A percentile compares a stretch with the other conserved stretches of the same genome.
Conservation (phyloP, 2,113 vertebrate genomes). For the Scolopax mira region DNA sequence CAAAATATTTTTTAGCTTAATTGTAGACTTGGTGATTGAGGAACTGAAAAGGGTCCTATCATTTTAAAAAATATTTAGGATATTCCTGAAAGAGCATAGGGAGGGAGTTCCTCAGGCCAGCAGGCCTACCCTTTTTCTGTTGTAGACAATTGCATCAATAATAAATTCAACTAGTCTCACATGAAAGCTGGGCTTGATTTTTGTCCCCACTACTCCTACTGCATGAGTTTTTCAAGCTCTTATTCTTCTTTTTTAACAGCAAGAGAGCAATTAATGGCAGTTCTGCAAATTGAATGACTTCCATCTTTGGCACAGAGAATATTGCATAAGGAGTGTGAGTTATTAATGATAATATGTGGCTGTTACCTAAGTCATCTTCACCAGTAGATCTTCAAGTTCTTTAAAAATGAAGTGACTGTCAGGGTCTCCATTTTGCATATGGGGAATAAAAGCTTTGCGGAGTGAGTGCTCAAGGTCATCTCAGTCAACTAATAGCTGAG, state of each 20-base stretch:
- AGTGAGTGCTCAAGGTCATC: slow-evolving; percentile 12
- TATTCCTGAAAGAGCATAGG: background rate
- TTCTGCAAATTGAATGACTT: slow-evolving; percentile 52
- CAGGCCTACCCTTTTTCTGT: background rate
- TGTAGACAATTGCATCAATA: background rate
- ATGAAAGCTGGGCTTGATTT: background rate
- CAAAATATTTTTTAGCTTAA: slow-evolving; percentile 17
- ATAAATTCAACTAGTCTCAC: background rate
- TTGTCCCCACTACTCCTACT: background rate
- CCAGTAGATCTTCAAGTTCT: slow-evolving; percentile 42
- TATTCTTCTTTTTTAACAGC: background rate
- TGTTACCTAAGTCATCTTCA: slow-evolving; percentile 41
- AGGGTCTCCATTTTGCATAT: slow-evolving; percentile 1
- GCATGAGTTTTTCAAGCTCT: background rate
- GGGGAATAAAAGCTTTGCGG: background rate
- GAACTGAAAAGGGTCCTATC: background rate
- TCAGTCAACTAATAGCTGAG: slow-evolving; percentile 15
- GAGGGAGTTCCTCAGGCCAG: background rate
- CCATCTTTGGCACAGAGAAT: slow-evolving; percentile 48
- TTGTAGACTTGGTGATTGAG: background rate
- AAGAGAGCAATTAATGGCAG: slow-evolving; percentile 53
- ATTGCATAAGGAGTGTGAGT: slow-evolving; percentile 3
- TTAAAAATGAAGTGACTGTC: slow-evolving; percentile 57
- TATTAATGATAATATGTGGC: slow-evolving; percentile 44
- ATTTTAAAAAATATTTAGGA: background rate